Percentiles rank a stretch among this genome's conserved stretches.
These are phyloP conservation scores for Zaprionus inermis DNA, from an alignment of 1,140 invertebrate species.

Conservation along the genomic window DNA sequence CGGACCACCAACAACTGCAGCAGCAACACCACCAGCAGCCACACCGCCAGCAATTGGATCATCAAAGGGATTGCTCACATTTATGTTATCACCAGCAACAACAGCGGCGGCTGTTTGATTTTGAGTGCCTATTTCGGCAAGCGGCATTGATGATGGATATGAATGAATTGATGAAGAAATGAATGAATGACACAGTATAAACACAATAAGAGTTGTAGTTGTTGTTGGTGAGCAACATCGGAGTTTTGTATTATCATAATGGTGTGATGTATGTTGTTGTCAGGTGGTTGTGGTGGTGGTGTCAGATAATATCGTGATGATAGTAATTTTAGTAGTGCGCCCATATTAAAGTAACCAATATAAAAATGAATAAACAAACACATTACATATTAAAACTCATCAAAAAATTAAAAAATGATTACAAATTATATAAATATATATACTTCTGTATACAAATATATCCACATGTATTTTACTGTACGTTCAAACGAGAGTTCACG, in stretches of 20 bases:
- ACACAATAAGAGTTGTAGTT: conserved; percentile 52
- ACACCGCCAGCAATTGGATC: conserved; percentile 86
- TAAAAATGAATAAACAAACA: conserved; percentile 79
- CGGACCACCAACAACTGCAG: conserved; percentile 55
- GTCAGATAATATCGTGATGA: conserved; percentile 36
- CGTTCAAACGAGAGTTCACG: neutral
- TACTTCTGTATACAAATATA: conserved; percentile 7
- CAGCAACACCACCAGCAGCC: conserved; percentile 41
- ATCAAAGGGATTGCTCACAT: conserved; percentile 93
- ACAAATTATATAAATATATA: conserved; percentile 21
- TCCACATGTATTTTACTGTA: conserved; percentile 1
- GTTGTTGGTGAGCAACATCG: conserved; percentile 31
- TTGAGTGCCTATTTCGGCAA: conserved; percentile 73
- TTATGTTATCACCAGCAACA: conserved; percentile 88
- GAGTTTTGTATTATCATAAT: conserved; percentile 30
- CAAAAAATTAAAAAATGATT: conserved; percentile 26
- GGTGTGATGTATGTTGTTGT: conserved; percentile 44
- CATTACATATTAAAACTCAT: conserved; percentile 58
- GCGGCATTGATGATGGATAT: conserved; percentile 53
- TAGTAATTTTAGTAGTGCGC: conserved; percentile 64
- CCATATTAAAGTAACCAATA: conserved; percentile 75
- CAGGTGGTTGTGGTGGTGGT: conserved; percentile 56
- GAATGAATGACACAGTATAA: conserved; percentile 72
- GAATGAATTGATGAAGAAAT: conserved; percentile 63
- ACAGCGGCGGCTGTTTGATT: conserved; percentile 77